Evolutionary conservation across 2,113 vertebrate species (phyloP).

Genomic region (Panthera uncia): DNA sequence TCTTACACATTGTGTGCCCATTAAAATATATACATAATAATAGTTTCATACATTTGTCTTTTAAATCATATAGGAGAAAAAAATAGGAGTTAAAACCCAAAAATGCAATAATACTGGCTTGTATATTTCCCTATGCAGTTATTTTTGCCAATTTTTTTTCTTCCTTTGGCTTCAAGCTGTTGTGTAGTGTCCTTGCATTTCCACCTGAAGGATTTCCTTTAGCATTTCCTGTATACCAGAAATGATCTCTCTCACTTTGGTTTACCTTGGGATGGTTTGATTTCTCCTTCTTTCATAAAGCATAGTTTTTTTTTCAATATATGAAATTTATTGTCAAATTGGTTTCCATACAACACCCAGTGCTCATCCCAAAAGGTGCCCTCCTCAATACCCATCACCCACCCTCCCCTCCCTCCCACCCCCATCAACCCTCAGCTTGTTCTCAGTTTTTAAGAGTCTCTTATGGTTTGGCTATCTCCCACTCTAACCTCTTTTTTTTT

Average conservation of each 20-base stretch:
- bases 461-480: too few species aligned
- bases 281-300: neutral
- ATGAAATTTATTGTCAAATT: too few species aligned
- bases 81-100: neutral
- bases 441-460: too few species aligned
- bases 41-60: neutral
- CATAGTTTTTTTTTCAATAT: too few species aligned
- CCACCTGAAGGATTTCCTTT: neutral
- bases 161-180: neutral
- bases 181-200: neutral
- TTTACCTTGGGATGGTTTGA: neutral
- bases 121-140: neutral
- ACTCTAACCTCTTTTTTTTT: too few species aligned
- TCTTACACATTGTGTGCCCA: neutral
- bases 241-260: neutral
- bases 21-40: neutral
- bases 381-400: too few species aligned
- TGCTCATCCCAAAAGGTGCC: too few species aligned
- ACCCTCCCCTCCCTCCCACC: too few species aligned
- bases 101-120: neutral
- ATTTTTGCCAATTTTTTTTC: neutral
- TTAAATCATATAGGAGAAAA: neutral
- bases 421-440: too few species aligned
- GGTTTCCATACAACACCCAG: too few species aligned
- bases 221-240: neutral